Percentiles rank a stretch among this genome's conserved stretches.
phyloP scores from a whole-genome alignment of 2,797 vertebrate genomes.

The Eidolon dupreanum region DNA sequence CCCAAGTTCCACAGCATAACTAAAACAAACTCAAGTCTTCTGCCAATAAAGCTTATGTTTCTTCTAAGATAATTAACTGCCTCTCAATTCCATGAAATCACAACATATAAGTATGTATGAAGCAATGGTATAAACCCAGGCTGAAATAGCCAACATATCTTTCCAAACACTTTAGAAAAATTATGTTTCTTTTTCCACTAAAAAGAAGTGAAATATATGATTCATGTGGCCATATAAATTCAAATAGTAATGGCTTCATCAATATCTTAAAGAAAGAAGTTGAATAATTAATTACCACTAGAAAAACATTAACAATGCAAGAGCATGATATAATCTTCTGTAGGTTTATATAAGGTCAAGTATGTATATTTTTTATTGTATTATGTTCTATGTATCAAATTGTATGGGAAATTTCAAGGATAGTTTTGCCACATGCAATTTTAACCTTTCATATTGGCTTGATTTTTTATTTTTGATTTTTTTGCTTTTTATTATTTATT shows the following conservation, averaged over 20 bases:
- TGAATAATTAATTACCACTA: conserved; percentile 48
- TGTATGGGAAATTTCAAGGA: not conserved
- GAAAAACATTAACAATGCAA: not conserved
- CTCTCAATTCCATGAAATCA: not conserved
- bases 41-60: not conserved
- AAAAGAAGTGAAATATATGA: not conserved
- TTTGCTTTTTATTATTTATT: too few species aligned
- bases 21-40: not conserved
- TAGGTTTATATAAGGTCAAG: not conserved
- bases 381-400: not conserved
- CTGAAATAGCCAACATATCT: not conserved
- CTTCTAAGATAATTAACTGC: conserved; percentile 24
- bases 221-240: not conserved
- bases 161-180: conserved; percentile 22
- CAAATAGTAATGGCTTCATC: not conserved
- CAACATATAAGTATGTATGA: not conserved
- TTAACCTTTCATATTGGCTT: not conserved
- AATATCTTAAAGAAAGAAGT: conserved; percentile 26
- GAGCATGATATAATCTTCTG: not conserved
- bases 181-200: conserved; percentile 27
- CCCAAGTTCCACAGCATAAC: not conserved
- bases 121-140: not conserved
- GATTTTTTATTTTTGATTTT: too few species aligned
- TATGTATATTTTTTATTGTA: not conserved
- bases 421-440: not conserved